Base-by-base conservation (phyloP, 2,113 vertebrate genomes). In the Burhinus oedicnemus region DNA sequence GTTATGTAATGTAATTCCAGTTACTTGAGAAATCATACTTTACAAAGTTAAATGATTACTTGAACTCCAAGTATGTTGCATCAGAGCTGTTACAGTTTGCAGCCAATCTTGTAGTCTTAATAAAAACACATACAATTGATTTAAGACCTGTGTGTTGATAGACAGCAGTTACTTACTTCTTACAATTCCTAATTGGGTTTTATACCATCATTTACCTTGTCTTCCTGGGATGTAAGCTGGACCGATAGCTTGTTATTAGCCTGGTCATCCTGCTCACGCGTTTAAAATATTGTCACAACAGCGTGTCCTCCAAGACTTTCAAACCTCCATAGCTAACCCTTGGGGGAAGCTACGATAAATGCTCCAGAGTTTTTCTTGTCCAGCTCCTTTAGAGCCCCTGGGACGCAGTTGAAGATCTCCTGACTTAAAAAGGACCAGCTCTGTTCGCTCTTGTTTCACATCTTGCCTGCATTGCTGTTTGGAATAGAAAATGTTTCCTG, bases 111-210 rank as follows among this genome's bases (percentile, higher is more conserved):
- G 17, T 14, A 12, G 29, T 9, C 42, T 44, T 40, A 32, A n/a
- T 58, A n/a, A 62, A 78, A 62, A 9, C 26, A 11, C 12, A 4
- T 2, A 32, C 29, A 21, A 17, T 32, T 36, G 54, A 47, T 74
- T 32, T 21, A 22, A 55, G 60, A 13, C 42, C 58, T 19, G 0
- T 2, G 25, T 52, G 30, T 40, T 1, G 4, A 32, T 55, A 64
- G 38, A 11, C 38, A 42, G 36, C 26, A 5, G 32, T 21, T 65
- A 32, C 38, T 76, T 38, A 20, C 51, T 66, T 55, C n/a, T 51
- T 65, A 3, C 8, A 40, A n/a, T 30, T 76, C 72, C 45, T 65
- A 7, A 51, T 49, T n/a, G 57, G 40, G 9, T 66, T 82, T 68
- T 40, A 18, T 15, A 45, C 44, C 25, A 4, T 29, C 36, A 1